Conservation (phyloP, 2,113 vertebrate genomes). For the Isichthys henryi region DNA sequence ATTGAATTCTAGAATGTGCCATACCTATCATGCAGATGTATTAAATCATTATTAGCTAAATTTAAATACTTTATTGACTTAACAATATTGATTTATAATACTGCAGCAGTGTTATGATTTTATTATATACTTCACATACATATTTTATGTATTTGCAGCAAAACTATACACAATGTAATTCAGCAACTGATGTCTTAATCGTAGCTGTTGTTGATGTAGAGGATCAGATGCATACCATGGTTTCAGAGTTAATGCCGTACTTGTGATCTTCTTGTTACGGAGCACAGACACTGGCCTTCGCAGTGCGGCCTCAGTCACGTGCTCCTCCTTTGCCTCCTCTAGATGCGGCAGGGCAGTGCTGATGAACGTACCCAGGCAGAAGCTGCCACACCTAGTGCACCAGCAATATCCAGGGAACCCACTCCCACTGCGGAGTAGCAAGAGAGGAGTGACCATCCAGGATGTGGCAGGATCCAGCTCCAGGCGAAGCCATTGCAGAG, state of each 20-base stretch:
- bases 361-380: background rate
- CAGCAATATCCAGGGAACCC: background rate
- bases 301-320: background rate
- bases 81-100: background rate
- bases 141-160: background rate
- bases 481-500: background rate
- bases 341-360: background rate
- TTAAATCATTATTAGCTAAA: background rate
- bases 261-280: background rate
- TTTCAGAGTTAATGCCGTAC: background rate
- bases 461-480: background rate
- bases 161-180: background rate
- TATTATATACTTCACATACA: background rate
- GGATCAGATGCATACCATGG: background rate
- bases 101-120: background rate
- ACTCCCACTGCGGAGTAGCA: background rate
- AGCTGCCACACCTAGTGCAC: background rate
- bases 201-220: background rate
- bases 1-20: background rate
- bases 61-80: background rate
- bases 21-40: background rate
- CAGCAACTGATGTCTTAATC: background rate
- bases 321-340: background rate
- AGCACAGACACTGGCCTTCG: background rate
- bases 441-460: background rate